Evolutionary conservation across 2,888 invertebrate species (phyloP).

Genomic region (Leucozona laternaria): DNA sequence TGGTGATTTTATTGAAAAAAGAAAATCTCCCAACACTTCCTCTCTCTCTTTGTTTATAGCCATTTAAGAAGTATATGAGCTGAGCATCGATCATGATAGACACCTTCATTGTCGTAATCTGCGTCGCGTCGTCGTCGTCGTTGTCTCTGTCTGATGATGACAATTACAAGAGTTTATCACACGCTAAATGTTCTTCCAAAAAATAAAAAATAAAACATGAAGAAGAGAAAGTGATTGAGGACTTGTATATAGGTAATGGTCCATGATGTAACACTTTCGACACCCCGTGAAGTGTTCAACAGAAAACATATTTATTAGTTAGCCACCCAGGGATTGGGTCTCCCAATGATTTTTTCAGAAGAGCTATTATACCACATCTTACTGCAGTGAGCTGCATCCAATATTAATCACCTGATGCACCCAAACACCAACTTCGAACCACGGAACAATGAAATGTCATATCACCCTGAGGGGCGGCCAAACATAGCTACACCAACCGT

Average conservation of each 20-base stretch:
- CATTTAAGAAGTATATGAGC: conserved; percentile 42
- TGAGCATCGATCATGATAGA: conserved; percentile 63
- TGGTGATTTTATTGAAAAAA: conserved; percentile 60
- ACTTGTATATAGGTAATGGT: conserved; percentile 40
- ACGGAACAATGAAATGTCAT: conserved; percentile 22
- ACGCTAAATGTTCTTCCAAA: conserved; percentile 10
- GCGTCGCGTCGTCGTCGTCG: not conserved
- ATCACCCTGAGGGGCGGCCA: conserved; percentile 34
- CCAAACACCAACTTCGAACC: conserved; percentile 7
- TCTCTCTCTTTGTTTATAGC: not conserved
- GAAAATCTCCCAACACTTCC: not conserved
- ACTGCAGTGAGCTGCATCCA: conserved; percentile 20
- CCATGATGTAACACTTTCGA: conserved; percentile 63
- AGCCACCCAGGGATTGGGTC: conserved; percentile 29
- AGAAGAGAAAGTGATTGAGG: conserved; percentile 55
- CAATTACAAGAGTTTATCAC: conserved; percentile 38
- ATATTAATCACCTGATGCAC: conserved; percentile 66
- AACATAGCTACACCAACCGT: not conserved
- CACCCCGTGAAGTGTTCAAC: conserved; percentile 43
- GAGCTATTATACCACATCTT: conserved; percentile 40
- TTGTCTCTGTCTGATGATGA: conserved; percentile 18
- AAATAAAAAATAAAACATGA: not conserved
- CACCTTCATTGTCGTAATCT: not conserved
- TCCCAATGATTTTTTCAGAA: conserved; percentile 29
- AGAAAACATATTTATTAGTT: conserved; percentile 1